Conservation (phyloP, 2,797 vertebrate genomes). For the Perodicticus potto region DNA sequence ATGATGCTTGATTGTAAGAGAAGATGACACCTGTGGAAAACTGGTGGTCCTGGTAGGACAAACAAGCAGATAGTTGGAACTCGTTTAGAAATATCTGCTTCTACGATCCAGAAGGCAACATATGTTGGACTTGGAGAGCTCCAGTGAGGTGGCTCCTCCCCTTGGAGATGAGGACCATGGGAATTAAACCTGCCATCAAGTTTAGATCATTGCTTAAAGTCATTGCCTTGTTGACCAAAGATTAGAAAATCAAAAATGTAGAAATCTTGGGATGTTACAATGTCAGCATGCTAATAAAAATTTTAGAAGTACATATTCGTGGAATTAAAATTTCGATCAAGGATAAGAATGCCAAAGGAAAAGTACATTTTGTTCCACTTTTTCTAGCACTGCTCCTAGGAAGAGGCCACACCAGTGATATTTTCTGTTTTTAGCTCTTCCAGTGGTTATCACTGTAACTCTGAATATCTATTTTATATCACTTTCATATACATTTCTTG, state of each 20-base stretch:
- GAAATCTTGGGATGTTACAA: not conserved
- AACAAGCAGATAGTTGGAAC: not conserved
- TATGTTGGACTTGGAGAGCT: not conserved
- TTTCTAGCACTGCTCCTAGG: not conserved
- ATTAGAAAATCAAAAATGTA: conserved; percentile 31
- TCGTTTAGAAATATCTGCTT: not conserved
- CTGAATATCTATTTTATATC: not conserved
- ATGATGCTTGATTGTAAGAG: conserved; percentile 29
- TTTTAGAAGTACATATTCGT: conserved; percentile 8
- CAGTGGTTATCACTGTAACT: not conserved
- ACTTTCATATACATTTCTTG: conserved; percentile 14
- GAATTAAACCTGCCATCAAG: not conserved
- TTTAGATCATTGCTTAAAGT: not conserved
- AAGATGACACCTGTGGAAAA: not conserved
- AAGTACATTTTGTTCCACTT: not conserved
- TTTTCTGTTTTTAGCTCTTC: not conserved
- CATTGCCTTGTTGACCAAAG: not conserved
- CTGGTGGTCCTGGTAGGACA: not conserved
- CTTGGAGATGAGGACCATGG: not conserved
- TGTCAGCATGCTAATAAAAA: conserved; percentile 4
- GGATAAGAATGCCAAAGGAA: not conserved
- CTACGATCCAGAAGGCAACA: not conserved
- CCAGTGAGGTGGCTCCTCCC: not conserved
- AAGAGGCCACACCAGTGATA: not conserved
- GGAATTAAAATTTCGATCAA: conserved; percentile 20